Evolutionary conservation across 2,797 vertebrate genomes (phyloP), one percentile per base, ranked within the genome.

Genomic region (Spinibarbus caldwelli): DNA sequence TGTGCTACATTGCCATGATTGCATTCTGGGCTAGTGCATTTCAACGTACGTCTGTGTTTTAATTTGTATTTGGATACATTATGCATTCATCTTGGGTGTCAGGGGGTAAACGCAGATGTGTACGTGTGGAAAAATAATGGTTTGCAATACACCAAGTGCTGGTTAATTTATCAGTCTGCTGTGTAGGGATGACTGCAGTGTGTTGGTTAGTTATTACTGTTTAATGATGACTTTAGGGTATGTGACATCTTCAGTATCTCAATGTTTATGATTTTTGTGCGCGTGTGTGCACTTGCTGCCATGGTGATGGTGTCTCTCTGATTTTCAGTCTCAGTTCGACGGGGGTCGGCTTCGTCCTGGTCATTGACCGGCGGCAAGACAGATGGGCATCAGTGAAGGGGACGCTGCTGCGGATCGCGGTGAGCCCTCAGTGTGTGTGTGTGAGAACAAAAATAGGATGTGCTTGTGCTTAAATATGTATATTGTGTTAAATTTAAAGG

Each of bases 371-470:
- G 64, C 96, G 98, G 85, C 97, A 97, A 93, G 98, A 99, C 96
- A 96, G 96, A 98, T 99, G 98, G 98, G 97, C 97, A 4, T 97
- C 98, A 0, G 97, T 99, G 91, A 99, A 98, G 93, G 97, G 97
- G 45, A 98, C 98, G 8, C 96, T 99, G 90, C 96, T 99, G 91
- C 95, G 97, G 64, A 99, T 99, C 89, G 97, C 97, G 86, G 98
- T 99, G 89, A 98, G 97, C 96, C 90, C 57, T 26, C 57, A 54
- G 19, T 34, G 26, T 73, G 66, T 86, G 11, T 68, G 72, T 78
- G 41, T 86, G 72, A 31, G 15, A 59, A 21, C 1, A 23, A 54
- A n/a, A 54, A 41, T 47, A 15, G 9, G 43, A 45, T 62, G 68
- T 43, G 47, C 9, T 29, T 41, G 47, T 38, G 9, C 0, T 38